Percentiles rank a stretch among this genome's conserved stretches.
Conservation (phyloP, 2,888 invertebrate species). For the Athalia cordata region DNA sequence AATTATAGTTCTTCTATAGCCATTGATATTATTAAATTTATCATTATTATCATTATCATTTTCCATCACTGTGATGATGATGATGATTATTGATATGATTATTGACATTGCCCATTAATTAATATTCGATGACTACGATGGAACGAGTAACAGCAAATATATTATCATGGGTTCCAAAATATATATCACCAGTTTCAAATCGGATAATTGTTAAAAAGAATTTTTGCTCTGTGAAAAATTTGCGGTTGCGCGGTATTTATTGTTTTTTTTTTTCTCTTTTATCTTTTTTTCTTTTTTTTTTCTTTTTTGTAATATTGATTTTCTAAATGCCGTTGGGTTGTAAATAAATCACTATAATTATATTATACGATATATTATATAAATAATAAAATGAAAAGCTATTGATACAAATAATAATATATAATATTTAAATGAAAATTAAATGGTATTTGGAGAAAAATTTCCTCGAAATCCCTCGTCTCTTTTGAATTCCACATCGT, state of each 20-base stretch:
- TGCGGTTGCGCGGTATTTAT: slow-evolving; percentile 13
- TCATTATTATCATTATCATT: no score
- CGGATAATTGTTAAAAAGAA: neutral
- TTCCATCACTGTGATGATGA: no score
- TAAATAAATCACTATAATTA: slow-evolving; percentile 55
- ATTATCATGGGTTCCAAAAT: neutral
- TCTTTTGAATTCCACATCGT: neutral
- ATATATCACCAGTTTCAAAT: neutral
- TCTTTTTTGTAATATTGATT: slow-evolving; percentile 17
- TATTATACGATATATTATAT: no score
- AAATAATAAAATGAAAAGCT: slow-evolving; percentile 53
- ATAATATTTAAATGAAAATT: no score
- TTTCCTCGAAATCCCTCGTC: no score
- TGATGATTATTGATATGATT: no score
- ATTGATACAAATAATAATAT: slow-evolving; percentile 43
- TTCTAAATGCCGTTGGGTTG: slow-evolving; percentile 52
- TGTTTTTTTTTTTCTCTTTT: neutral
- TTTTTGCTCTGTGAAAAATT: slow-evolving; percentile 20
- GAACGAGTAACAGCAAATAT: neutral
- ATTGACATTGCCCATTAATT: no score
- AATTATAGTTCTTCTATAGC: no score
- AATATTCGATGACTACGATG: neutral
- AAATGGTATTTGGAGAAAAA: no score
- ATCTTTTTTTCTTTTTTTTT: neutral
- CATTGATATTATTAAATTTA: no score